Conservation (phyloP, 2,113 vertebrate species). For the Ailuropoda melanoleuca region DNA sequence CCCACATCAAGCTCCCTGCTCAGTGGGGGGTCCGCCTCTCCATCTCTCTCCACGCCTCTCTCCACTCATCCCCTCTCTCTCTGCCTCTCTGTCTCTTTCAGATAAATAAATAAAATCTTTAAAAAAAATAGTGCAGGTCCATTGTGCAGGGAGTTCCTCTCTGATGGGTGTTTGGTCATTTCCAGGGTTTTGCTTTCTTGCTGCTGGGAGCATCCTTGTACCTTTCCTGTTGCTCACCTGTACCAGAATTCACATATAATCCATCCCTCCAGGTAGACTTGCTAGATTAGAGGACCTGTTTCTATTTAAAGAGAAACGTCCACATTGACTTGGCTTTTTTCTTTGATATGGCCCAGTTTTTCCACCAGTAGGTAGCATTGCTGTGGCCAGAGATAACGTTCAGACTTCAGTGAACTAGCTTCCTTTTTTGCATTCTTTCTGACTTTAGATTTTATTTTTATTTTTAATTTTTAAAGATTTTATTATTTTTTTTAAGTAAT, state of each 20-base stretch:
- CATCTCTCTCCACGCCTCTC: no score
- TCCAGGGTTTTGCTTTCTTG: neutral
- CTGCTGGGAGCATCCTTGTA: neutral
- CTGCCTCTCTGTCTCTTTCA: no score
- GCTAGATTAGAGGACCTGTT: neutral
- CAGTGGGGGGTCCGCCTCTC: no score
- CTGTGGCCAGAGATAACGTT: neutral
- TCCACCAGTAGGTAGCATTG: neutral
- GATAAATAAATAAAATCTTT: no score
- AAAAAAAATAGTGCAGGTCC: no score
- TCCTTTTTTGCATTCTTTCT: neutral
- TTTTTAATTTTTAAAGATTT: neutral
- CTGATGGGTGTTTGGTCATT: accelerated
- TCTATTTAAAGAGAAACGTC: neutral
- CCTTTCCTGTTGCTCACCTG: accelerated
- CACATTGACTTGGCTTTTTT: neutral
- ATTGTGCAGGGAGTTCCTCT: accelerated
- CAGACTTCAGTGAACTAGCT: neutral
- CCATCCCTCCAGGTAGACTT: neutral
- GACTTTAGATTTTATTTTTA: neutral
- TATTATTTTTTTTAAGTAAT: neutral
- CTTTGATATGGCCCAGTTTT: neutral
- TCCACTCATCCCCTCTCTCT: no score
- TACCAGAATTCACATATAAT: neutral
- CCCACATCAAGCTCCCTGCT: no score